phyloP scores from a whole-genome alignment of 1,140 invertebrate genomes.

The Octopus sinensis region DNA sequence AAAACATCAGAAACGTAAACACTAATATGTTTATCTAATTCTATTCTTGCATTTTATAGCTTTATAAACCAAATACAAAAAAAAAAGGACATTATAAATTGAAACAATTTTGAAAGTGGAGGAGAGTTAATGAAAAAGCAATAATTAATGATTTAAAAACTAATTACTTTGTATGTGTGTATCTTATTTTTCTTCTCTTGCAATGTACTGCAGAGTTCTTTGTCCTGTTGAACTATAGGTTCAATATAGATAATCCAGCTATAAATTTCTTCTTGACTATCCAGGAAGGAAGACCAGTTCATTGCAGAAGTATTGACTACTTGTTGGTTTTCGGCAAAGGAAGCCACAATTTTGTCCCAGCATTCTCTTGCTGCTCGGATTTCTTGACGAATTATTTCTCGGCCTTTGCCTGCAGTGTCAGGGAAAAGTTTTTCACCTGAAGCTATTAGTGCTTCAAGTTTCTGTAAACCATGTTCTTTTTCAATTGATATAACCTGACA shows the following conservation, averaged over 20 bases:
- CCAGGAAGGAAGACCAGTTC: conserved; percentile 65
- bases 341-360: conserved; percentile 81
- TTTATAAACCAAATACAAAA: too few species aligned
- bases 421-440: conserved; percentile 83
- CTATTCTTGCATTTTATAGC: too few species aligned
- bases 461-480: conserved; percentile 77
- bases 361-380: conserved; percentile 68
- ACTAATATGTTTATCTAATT: too few species aligned
- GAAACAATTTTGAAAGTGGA: too few species aligned
- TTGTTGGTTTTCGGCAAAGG: conserved; percentile 66
- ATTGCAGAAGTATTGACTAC: conserved; percentile 52
- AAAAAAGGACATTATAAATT: too few species aligned
- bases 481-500: conserved; percentile 77
- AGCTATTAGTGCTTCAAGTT: conserved; percentile 70
- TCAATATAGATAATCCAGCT: conserved; percentile 86
- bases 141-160: neutral
- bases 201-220: conserved; percentile 72
- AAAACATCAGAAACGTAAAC: too few species aligned
- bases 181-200: conserved; percentile 85
- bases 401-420: conserved; percentile 83
- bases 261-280: conserved; percentile 72
- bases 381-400: conserved; percentile 82
- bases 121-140: too few species aligned
- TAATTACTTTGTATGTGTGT: conserved; percentile 74
- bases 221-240: conserved; percentile 66